Evolutionary conservation across 1,140 invertebrate genomes (phyloP), one percentile per base, ranked within the genome.

Genomic region (Conus ventricosus): DNA sequence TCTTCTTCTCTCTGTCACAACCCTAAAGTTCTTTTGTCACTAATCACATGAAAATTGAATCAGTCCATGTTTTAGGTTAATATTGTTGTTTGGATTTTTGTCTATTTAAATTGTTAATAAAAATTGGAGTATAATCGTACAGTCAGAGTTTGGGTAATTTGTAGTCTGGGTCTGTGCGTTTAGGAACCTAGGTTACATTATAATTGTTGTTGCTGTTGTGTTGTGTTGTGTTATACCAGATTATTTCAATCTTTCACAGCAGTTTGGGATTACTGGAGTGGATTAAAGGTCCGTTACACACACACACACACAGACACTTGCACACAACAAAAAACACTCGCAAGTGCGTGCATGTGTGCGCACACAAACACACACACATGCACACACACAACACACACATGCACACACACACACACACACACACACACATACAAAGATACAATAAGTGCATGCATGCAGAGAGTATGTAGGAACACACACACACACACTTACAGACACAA

Each of bases 381-480:
- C 78, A 81, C 27, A 81, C 17, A 81, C 78, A 81, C 27, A 25
- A 81, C 23, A 81, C 27, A n/a, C 57, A 60, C 57, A 78, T 5
- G 4, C n/a, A 78, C 75, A 78, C n/a, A 78, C 75, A 78, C n/a
- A 39, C 75, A 78, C n/a, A 78, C 75, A 78, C 75, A 78, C 75
- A 78, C n/a, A 5, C 75, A 78, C n/a, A 60, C 57, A 60, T 4
- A 39, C 20, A 82, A 3, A 39, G 10, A 55, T 23, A 55, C 27
- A 55, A 55, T 27, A 39, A 10, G 15, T 27, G 11, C 23, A 82
- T n/a, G 27, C 10, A 20, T 82, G 27, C 39, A 82, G 17, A 82
- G 27, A 82, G 39, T 54, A 51, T 20, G 20, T 75, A 20, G 1
- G 25, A 7, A 8, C 0, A 25, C 20, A 75, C 7, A 75, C 7